Percentiles rank a stretch among this genome's conserved stretches.
Conservation (phyloP, 2,888 invertebrate genomes). For the Lithophane leautieri region DNA sequence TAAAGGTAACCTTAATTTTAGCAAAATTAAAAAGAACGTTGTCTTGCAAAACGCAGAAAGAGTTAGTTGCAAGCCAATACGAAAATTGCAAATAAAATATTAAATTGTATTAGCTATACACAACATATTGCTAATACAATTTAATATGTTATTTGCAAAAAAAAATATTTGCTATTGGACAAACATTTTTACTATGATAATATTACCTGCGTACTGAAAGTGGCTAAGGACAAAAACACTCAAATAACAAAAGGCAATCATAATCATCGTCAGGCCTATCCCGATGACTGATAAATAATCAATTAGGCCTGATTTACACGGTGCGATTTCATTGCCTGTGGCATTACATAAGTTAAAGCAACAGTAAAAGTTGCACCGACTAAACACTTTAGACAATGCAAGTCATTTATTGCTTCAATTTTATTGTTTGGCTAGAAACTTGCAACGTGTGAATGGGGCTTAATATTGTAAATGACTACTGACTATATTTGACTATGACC, state of each 20-base stretch:
- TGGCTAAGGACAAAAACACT: background rate
- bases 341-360: background rate
- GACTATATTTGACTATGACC: background rate
- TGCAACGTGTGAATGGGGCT: no score
- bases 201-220: background rate
- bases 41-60: conserved; percentile 17
- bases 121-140: no score
- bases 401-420: no score
- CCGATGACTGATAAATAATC: background rate
- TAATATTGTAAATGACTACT: background rate
- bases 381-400: no score
- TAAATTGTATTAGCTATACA: conserved; percentile 8
- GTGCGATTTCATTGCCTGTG: background rate
- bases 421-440: no score
- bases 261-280: background rate
- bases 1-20: background rate
- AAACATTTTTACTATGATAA: background rate
- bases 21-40: background rate
- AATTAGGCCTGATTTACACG: background rate
- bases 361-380: no score
- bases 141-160: no score
- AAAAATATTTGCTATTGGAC: conserved; percentile 1
- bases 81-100: conserved; percentile 20
- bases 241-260: conserved; percentile 2
- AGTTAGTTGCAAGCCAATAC: conserved; percentile 32